A percentile compares a stretch with the other conserved stretches of the same genome.
phyloP scores from a whole-genome alignment of 2,113 vertebrate species.

The Colius striatus region DNA sequence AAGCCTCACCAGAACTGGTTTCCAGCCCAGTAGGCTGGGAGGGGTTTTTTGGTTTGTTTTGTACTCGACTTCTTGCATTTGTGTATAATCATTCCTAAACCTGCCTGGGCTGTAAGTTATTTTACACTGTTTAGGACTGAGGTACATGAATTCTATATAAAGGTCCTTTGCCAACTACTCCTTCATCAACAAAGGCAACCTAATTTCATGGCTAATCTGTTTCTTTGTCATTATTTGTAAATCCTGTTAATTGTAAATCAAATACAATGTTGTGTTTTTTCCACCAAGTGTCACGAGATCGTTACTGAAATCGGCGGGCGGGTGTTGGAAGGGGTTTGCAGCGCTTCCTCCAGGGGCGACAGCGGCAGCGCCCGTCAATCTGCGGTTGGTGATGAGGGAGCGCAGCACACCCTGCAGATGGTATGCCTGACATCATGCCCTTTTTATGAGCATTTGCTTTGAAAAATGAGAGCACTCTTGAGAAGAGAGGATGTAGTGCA shows the following conservation, averaged over 20 bases:
- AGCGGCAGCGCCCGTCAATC: neutral
- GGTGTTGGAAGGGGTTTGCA: neutral
- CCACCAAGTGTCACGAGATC: constrained; percentile 55
- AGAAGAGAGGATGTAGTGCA: neutral
- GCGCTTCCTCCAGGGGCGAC: neutral
- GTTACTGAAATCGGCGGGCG: constrained; percentile 11
- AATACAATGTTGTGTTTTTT: constrained; percentile 81
- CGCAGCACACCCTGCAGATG: neutral
- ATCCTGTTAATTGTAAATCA: constrained; percentile 80
- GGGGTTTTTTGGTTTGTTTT: neutral
- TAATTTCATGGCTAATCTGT: constrained; percentile 64
- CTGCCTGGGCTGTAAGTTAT: constrained; percentile 55
- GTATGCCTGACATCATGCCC: constrained; percentile 10
- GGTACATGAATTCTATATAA: constrained; percentile 43
- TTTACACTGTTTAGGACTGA: constrained; percentile 46
- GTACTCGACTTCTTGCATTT: neutral
- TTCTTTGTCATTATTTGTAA: constrained; percentile 78
- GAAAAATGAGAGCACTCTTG: constrained; percentile 45
- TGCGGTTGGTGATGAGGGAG: constrained; percentile 1
- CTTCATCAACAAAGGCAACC: constrained; percentile 50
- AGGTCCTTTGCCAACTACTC: constrained; percentile 57
- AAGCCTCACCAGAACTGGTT: constrained; percentile 1
- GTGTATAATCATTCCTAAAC: constrained; percentile 37
- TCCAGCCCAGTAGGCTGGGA: neutral
- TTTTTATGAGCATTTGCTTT: neutral